Percentiles rank a stretch among this genome's conserved stretches.
Conservation (phyloP, 2,113 vertebrate species). For the Neotragus moschatus region DNA sequence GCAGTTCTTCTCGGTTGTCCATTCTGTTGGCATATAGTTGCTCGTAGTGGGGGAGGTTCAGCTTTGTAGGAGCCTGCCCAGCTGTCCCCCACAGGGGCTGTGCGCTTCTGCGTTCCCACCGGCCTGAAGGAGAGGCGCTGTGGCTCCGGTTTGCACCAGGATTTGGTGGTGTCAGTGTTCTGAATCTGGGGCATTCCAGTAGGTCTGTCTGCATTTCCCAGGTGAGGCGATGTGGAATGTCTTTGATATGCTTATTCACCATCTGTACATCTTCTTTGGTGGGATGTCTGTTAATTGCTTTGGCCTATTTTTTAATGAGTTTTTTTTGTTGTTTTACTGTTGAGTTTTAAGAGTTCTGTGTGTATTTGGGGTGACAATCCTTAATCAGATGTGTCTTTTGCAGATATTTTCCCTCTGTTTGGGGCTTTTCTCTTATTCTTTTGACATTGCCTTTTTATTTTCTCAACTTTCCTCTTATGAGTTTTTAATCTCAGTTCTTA, state of each 20-base stretch:
- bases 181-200: neutral
- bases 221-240: neutral
- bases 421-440: neutral
- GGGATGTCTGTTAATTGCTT: neutral
- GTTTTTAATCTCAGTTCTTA: neutral
- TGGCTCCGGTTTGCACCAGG: accelerated
- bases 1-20: neutral
- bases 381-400: neutral
- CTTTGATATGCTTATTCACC: neutral
- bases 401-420: neutral
- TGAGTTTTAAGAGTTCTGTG: neutral
- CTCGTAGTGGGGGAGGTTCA: neutral
- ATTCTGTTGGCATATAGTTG: neutral
- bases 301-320: neutral
- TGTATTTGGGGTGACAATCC: neutral
- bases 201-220: neutral
- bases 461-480: too few relatives aligned
- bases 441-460: neutral
- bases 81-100: too few relatives aligned
- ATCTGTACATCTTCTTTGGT: neutral
- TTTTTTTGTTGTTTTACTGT: neutral
- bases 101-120: neutral
- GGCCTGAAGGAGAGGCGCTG: accelerated
- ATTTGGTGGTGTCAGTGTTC: neutral
- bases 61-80: neutral